Percentiles rank a stretch among this genome's conserved stretches.
Evolutionary conservation across 2,888 invertebrate genomes (phyloP).

Genomic region (Drosophila pseudotalamancana): DNA sequence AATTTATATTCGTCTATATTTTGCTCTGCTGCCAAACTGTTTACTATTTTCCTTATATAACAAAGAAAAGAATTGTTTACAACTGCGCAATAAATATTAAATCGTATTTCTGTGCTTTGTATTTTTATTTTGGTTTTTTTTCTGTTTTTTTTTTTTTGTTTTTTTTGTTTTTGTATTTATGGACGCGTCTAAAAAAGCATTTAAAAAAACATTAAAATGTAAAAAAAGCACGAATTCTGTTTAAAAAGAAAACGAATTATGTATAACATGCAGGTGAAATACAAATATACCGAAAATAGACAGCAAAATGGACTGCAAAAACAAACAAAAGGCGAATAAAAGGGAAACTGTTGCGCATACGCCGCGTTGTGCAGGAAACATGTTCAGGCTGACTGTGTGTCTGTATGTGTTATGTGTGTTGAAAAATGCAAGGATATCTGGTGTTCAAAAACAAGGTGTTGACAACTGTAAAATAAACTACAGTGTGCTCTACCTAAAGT

Average conservation of each 20-base stretch:
- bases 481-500: slow-evolving; percentile 13
- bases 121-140: too few species aligned
- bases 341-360: slow-evolving; percentile 47
- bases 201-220: slow-evolving; percentile 52
- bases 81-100: slow-evolving; percentile 42
- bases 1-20: slow-evolving; percentile 5
- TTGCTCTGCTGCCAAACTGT: slow-evolving; percentile 2
- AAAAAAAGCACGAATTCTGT: slow-evolving; percentile 5
- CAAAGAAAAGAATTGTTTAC: slow-evolving; percentile 36
- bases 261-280: slow-evolving; percentile 11
- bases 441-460: slow-evolving; percentile 2
- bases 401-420: slow-evolving; percentile 1
- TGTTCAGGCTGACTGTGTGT: background rate
- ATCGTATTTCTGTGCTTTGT: slow-evolving; percentile 23
- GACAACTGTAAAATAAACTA: slow-evolving; percentile 19
- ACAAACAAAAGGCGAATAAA: background rate
- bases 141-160: background rate
- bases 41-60: slow-evolving; percentile 6
- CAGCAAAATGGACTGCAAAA: slow-evolving; percentile 4
- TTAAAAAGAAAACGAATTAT: slow-evolving; percentile 12
- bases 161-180: slow-evolving; percentile 24
- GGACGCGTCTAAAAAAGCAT: slow-evolving; percentile 39
- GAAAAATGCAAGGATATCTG: slow-evolving; percentile 7
- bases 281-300: slow-evolving; percentile 29
- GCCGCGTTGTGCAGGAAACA: slow-evolving; percentile 40